A percentile compares a stretch with the other conserved stretches of the same genome.
Evolutionary conservation across 1,140 invertebrate genomes (phyloP).

Genomic region (Trialeurodes vaporariorum): DNA sequence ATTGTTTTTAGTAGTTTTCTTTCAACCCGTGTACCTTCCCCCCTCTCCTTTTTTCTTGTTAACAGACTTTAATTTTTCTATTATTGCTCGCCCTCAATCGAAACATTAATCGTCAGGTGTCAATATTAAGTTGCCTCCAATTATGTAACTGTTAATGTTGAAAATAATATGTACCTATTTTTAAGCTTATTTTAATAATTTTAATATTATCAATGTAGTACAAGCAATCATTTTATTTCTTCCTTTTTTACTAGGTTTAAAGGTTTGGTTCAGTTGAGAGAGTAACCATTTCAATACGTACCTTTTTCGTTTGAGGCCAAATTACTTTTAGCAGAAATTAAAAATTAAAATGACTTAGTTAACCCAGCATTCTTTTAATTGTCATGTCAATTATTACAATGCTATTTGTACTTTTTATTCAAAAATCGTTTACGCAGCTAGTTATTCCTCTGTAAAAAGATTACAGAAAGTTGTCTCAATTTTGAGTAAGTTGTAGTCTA

Average conservation of each 20-base stretch:
- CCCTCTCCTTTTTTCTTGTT: not conserved
- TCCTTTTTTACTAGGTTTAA: not conserved
- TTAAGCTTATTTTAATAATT: not conserved
- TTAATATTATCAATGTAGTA: constrained; percentile 1
- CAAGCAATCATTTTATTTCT: constrained; percentile 1
- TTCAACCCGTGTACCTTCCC: not conserved
- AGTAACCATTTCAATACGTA: not conserved
- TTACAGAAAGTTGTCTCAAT: not conserved
- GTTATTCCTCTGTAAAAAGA: not conserved
- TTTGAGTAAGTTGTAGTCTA: too few species aligned
- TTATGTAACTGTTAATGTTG: not conserved
- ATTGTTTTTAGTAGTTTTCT: not conserved
- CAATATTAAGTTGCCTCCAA: not conserved
- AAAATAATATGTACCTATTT: not conserved
- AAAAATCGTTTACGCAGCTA: not conserved
- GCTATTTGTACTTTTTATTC: not conserved
- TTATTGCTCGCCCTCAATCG: not conserved
- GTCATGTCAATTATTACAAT: not conserved
- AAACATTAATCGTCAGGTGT: not conserved
- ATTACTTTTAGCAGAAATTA: not conserved
- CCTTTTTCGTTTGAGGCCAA: not conserved
- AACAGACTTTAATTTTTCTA: not conserved
- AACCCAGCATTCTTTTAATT: not conserved
- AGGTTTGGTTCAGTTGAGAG: not conserved
- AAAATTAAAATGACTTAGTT: not conserved